A percentile compares a stretch with the other conserved stretches of the same genome.
Evolutionary conservation across 2,797 vertebrate species (phyloP).

Genomic region (Sebastes hopkinsi): DNA sequence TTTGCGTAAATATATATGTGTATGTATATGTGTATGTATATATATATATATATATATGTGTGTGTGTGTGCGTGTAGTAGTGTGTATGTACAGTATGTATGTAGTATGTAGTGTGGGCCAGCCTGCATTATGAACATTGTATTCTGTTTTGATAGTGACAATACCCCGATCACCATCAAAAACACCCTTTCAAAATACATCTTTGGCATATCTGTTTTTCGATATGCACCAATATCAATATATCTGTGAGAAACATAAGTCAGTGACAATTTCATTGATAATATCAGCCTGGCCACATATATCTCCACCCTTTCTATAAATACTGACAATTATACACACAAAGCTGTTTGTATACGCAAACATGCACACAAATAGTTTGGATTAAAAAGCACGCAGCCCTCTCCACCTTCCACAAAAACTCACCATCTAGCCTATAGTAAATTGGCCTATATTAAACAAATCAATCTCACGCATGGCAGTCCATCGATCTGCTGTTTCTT

Average conservation of each 20-base stretch:
- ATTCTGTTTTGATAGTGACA: background rate
- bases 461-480: slow-evolving; percentile 44
- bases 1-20: too few species aligned
- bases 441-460: slow-evolving; percentile 45
- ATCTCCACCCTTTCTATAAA: background rate
- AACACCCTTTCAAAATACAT: background rate
- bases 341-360: background rate
- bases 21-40: too few species aligned
- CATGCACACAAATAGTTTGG: background rate
- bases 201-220: background rate
- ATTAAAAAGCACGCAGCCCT: background rate
- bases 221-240: background rate
- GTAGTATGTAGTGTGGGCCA: background rate
- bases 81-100: too few species aligned
- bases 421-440: slow-evolving; percentile 7
- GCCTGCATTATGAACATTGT: background rate
- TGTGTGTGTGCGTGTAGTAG: too few species aligned
- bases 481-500: slow-evolving; percentile 37
- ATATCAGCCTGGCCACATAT: background rate
- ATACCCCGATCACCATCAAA: background rate
- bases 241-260: background rate
- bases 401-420: slow-evolving; percentile 1
- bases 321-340: background rate
- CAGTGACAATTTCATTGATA: background rate
- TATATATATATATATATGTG: too few species aligned